Evolutionary conservation across 1,140 invertebrate genomes (phyloP).

Genomic region (Bombus turneri): DNA sequence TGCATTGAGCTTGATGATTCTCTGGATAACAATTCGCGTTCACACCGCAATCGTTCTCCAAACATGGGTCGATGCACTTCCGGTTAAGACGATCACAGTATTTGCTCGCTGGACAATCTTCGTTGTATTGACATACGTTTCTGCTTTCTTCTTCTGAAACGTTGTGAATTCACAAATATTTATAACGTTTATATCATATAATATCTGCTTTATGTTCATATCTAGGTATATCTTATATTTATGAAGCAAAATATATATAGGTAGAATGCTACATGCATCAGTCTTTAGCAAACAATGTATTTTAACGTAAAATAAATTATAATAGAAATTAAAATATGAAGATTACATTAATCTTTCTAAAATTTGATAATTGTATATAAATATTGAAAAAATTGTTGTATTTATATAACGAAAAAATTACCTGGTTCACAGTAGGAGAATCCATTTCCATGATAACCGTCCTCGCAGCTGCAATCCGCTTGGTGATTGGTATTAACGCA

Average conservation of each 20-base stretch:
- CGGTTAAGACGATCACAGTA: constrained; percentile 91
- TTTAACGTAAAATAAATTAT: not conserved
- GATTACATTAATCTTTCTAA: not conserved
- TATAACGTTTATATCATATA: not conserved
- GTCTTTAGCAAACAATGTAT: too few species aligned
- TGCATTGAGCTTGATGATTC: constrained; percentile 90
- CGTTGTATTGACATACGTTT: constrained; percentile 93
- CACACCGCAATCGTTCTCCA: constrained; percentile 91
- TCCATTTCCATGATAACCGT: constrained; percentile 93
- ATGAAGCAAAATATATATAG: not conserved
- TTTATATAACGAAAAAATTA: constrained; percentile 77
- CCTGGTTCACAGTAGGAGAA: constrained; percentile 90
- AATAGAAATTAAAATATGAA: not conserved
- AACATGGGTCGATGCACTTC: constrained; percentile 92
- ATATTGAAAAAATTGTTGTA: too few species aligned
- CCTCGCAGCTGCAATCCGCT: constrained; percentile 91
- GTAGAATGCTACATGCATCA: not conserved
- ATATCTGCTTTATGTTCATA: too few species aligned
- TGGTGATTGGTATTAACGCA: constrained; percentile 95
- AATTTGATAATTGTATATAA: not conserved
- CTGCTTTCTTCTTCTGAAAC: constrained; percentile 85
- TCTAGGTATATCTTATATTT: not conserved
- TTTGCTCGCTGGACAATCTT: constrained; percentile 92
- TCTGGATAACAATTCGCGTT: constrained; percentile 91
- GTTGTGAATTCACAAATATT: not conserved